Conservation (phyloP, 2,888 invertebrate species). For the Spatulosminthurus flaviceps region DNA sequence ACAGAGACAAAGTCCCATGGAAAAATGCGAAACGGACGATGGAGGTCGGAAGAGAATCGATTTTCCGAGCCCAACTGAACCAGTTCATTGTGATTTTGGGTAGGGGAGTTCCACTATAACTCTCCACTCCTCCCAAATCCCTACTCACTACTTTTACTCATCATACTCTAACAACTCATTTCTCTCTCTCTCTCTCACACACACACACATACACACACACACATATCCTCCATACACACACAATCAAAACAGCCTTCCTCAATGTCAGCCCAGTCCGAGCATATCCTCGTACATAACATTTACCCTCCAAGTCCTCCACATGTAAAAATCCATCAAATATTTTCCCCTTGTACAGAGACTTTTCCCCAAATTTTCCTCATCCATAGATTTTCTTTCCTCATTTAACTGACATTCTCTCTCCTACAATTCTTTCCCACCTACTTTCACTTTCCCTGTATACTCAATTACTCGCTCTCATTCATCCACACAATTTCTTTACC, state of each 20-base stretch:
- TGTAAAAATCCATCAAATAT: no score
- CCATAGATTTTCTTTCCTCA: no score
- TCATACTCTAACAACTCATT: constrained; percentile 45
- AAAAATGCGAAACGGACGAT: constrained; percentile 45
- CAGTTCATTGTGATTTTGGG: constrained; percentile 55
- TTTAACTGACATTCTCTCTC: no score
- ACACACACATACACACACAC: background rate
- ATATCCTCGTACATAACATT: no score
- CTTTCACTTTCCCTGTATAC: no score
- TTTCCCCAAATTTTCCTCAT: no score
- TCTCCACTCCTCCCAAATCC: constrained; percentile 30
- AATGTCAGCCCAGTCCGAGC: no score
- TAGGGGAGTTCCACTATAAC: constrained; percentile 51
- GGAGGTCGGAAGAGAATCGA: constrained; percentile 49
- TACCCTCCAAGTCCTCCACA: no score
- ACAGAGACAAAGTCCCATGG: constrained; percentile 29
- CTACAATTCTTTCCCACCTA: no score
- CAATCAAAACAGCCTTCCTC: background rate
- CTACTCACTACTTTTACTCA: constrained; percentile 37
- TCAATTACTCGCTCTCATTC: no score
- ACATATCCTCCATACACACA: background rate
- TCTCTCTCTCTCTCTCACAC: constrained; percentile 37
- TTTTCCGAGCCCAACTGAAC: constrained; percentile 52
- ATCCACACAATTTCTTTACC: no score
- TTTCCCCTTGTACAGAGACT: no score